Conservation (phyloP, 1,140 invertebrate species). For the Harlomillsia oculata region DNA sequence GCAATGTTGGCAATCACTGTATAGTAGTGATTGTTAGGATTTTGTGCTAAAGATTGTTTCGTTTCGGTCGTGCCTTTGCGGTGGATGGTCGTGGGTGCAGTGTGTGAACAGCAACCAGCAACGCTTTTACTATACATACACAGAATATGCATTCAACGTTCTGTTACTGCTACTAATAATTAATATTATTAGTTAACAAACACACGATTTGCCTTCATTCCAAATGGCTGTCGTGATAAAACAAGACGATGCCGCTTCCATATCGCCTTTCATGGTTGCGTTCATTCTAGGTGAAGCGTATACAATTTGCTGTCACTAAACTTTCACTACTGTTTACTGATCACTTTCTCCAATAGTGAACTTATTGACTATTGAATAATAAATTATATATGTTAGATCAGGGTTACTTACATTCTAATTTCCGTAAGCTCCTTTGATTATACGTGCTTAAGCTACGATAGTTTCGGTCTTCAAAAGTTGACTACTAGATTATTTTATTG, state of each 20-base stretch:
- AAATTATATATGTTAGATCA: neutral
- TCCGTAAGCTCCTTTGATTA: conserved; percentile 2
- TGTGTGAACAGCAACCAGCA: too few relatives aligned
- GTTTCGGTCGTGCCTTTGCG: too few relatives aligned
- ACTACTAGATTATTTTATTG: neutral
- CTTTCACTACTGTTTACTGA: neutral
- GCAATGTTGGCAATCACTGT: too few relatives aligned
- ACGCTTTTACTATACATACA: too few relatives aligned
- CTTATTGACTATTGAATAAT: neutral
- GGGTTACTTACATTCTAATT: conserved; percentile 29
- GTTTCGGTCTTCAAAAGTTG: neutral
- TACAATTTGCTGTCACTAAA: conserved; percentile 6
- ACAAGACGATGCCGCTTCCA: conserved; percentile 38
- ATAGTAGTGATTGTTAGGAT: too few relatives aligned
- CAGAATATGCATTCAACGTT: too few relatives aligned
- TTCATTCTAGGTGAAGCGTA: conserved; percentile 36
- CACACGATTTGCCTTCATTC: conserved; percentile 38
- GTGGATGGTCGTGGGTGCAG: too few relatives aligned
- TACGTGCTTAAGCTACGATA: neutral
- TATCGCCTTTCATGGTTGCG: conserved; percentile 41
- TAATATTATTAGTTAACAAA: too few relatives aligned
- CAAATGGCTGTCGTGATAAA: conserved; percentile 33
- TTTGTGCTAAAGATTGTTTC: too few relatives aligned
- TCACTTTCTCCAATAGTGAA: neutral
- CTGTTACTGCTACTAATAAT: too few relatives aligned